Percentiles rank a stretch among this genome's conserved stretches.
Conservation (phyloP, 2,797 vertebrate genomes). For the Phrynocephalus guinanensis region DNA sequence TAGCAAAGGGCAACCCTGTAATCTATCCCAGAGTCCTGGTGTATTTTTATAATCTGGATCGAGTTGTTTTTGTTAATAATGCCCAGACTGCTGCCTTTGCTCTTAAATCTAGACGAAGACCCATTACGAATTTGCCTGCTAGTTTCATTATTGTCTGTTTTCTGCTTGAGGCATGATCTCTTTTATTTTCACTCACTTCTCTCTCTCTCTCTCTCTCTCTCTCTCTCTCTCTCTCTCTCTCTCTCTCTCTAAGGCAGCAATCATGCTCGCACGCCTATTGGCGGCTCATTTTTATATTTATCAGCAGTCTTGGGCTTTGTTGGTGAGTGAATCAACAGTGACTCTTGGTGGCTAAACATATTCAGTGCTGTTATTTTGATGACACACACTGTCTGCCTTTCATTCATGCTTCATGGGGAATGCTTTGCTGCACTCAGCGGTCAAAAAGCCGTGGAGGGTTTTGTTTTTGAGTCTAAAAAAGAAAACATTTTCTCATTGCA, state of each 20-base stretch:
- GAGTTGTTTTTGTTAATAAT: neutral
- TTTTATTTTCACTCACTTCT: neutral
- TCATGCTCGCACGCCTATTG: neutral
- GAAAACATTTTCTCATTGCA: neutral
- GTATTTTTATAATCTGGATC: neutral
- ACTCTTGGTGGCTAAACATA: constrained; percentile 65
- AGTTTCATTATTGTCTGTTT: neutral
- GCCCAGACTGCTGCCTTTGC: neutral
- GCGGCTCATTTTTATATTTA: neutral
- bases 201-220: neutral
- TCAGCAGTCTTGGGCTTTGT: constrained; percentile 15
- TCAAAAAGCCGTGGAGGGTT: constrained; percentile 1
- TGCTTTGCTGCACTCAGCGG: neutral
- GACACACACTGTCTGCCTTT: neutral
- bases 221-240: neutral
- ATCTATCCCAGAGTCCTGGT: neutral
- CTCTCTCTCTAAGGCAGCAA: neutral
- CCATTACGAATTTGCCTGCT: neutral
- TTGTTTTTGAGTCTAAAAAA: neutral
- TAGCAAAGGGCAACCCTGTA: neutral
- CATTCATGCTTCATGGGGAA: neutral
- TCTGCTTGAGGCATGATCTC: neutral
- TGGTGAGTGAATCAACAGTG: constrained; percentile 66
- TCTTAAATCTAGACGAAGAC: constrained; percentile 1
- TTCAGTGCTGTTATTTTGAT: constrained; percentile 47